Percentiles rank a stretch among this genome's conserved stretches.
These are phyloP conservation scores for Metallyticus violacea DNA, from an alignment of 2,888 invertebrate species.

Conservation along the genomic window DNA sequence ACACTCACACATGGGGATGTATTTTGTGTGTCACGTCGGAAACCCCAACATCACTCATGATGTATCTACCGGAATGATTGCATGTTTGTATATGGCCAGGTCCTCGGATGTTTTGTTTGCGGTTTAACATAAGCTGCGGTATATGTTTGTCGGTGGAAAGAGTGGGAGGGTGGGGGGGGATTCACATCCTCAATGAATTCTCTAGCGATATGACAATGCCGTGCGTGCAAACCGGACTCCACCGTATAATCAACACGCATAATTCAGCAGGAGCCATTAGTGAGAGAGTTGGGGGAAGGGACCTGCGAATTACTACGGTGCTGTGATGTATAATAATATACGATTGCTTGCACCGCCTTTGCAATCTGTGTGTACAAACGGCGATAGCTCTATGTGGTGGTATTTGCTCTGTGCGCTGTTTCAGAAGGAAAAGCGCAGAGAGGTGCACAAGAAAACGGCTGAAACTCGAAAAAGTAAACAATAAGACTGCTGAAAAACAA, in stretches of 20 bases:
- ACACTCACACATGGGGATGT: neutral
- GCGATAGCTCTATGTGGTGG: neutral
- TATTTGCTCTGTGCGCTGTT: neutral
- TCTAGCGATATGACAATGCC: conserved; percentile 19
- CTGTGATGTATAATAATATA: neutral
- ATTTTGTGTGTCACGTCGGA: conserved; percentile 20
- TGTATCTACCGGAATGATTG: conserved; percentile 26
- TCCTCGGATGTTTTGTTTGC: conserved; percentile 17
- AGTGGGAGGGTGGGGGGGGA: neutral
- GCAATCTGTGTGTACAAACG: neutral
- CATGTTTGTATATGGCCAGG: conserved; percentile 14
- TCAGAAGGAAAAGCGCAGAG: too few species aligned
- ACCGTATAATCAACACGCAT: conserved; percentile 24
- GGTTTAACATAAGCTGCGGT: neutral
- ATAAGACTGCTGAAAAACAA: too few species aligned
- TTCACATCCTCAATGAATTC: conserved; percentile 23
- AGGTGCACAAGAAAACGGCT: too few species aligned
- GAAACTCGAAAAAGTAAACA: too few species aligned
- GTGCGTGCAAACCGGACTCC: conserved; percentile 19
- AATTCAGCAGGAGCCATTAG: conserved; percentile 16
- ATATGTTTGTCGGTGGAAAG: neutral
- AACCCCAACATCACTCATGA: conserved; percentile 19
- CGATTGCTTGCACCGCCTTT: neutral
- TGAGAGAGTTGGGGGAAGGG: neutral
- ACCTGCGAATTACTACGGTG: neutral